Conservation (phyloP, 2,888 invertebrate genomes). For the Heteromyza rotundicornis region DNA sequence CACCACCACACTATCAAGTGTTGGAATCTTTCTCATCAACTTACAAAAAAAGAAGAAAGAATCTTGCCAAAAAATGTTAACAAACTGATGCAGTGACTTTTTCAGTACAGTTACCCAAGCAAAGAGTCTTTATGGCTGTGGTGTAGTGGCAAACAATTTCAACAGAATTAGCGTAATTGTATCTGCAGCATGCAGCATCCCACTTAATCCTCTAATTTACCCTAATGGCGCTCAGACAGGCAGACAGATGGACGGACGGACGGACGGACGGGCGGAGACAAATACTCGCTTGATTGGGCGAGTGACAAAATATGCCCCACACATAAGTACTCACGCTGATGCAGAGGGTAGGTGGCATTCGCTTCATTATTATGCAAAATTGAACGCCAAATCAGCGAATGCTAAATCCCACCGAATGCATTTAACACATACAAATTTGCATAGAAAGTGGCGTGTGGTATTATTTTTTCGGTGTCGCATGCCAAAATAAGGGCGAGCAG, state of each 20-base stretch:
- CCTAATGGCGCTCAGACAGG: conserved; percentile 16
- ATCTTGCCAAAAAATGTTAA: background rate
- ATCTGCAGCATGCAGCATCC: conserved; percentile 40
- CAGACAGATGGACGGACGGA: no score
- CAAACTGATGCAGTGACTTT: conserved; percentile 8
- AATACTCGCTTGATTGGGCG: no score
- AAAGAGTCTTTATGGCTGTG: background rate
- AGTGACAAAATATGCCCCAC: no score
- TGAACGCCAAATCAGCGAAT: conserved; percentile 53
- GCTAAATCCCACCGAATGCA: conserved; percentile 59
- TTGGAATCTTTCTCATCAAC: no score
- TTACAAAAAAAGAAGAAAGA: background rate
- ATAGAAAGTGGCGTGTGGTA: conserved; percentile 54
- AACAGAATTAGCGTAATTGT: conserved; percentile 54
- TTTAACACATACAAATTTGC: conserved; percentile 61
- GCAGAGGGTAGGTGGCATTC: conserved; percentile 23
- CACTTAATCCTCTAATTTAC: conserved; percentile 52
- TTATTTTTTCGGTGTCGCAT: conserved; percentile 30
- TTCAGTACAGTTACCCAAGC: background rate
- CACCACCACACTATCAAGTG: no score
- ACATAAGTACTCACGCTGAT: no score
- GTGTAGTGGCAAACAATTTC: conserved; percentile 41
- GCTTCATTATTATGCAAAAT: conserved; percentile 53
- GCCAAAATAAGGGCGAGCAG: background rate
- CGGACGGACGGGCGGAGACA: no score